phyloP scores from a whole-genome alignment of 2,113 vertebrate genomes.

The Oenanthe oenanthe region DNA sequence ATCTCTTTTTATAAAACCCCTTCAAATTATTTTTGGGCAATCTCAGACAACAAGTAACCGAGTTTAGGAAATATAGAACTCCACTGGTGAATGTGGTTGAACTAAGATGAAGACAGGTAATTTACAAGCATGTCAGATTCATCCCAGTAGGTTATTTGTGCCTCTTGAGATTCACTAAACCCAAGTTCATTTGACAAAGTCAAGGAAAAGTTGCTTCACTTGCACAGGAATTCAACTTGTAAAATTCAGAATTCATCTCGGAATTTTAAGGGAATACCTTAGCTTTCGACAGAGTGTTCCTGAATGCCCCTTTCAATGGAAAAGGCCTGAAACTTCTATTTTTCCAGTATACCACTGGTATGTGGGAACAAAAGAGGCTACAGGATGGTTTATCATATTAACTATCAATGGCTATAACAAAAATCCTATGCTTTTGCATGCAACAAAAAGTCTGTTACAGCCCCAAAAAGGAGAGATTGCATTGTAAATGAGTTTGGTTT shows the following conservation, averaged over 20 bases:
- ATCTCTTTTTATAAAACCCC: neutral
- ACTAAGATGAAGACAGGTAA: neutral
- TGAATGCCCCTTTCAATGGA: neutral
- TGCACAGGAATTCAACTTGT: neutral
- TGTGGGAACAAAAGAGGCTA: neutral
- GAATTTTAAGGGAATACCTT: neutral
- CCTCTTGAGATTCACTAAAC: neutral
- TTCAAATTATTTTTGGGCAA: neutral
- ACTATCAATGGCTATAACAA: neutral
- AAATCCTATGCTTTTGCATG: neutral
- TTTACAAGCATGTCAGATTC: neutral
- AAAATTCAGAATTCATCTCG: neutral
- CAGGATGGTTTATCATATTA: neutral
- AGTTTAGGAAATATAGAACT: neutral
- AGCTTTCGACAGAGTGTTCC: neutral
- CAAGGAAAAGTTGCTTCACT: neutral
- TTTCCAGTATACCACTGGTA: neutral
- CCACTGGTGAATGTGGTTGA: neutral
- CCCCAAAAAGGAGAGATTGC: neutral
- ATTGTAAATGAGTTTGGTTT: neutral
- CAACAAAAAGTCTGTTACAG: neutral
- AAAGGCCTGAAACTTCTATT: neutral
- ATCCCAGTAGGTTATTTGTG: neutral
- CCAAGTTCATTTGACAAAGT: neutral
- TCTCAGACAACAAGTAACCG: neutral